A percentile compares a stretch with the other conserved stretches of the same genome.
Conservation (phyloP, 53 echinoderm and acorn worm species). For the Arbacia lixula region DNA sequence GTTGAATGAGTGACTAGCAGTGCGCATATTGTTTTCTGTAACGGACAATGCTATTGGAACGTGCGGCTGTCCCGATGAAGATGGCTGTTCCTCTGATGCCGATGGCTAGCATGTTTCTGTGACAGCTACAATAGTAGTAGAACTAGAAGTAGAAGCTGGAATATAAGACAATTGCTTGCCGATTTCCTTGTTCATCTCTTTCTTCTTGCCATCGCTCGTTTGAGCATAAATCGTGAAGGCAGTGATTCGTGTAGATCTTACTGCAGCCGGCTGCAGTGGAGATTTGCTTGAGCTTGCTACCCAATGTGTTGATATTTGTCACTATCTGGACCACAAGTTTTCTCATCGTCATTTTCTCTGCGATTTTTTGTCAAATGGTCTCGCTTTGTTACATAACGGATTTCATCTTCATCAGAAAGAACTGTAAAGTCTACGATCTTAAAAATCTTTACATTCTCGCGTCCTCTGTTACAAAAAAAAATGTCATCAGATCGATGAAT, state of each 20-base stretch:
- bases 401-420: background rate
- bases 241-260: background rate
- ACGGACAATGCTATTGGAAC: no score
- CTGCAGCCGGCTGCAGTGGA: background rate
- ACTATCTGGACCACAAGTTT: background rate
- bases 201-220: background rate
- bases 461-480: conserved; percentile 10
- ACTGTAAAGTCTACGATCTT: background rate
- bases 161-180: conserved; percentile 9
- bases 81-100: no score
- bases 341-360: background rate
- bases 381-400: background rate
- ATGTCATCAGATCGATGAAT: conserved; percentile 10
- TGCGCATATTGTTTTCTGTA: no score
- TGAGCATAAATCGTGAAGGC: background rate
- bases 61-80: no score
- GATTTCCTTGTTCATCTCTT: background rate
- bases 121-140: background rate
- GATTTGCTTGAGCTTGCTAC: background rate
- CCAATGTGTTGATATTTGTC: background rate
- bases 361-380: background rate
- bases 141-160: background rate
- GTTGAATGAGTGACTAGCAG: no score
- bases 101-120: background rate
- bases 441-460: background rate